These are phyloP conservation scores for Nyctibius bracteatus DNA, from an alignment of 2,113 vertebrate species.

Conservation along the genomic window DNA sequence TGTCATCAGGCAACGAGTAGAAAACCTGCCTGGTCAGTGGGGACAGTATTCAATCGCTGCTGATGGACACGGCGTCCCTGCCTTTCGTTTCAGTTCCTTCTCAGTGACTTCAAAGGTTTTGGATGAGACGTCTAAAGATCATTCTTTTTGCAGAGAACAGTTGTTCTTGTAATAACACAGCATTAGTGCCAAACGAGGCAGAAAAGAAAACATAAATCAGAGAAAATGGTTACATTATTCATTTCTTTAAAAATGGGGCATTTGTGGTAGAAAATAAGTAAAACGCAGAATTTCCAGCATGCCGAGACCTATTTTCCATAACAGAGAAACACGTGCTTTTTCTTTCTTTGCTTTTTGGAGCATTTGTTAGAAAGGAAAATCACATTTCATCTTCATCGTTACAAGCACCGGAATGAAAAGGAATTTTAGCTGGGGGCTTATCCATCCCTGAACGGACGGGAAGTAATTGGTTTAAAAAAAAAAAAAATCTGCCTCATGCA, in stretches of 20 bases:
- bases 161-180: slow-evolving; percentile 13
- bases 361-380: slow-evolving; percentile 34
- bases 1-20: neutral
- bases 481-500: neutral
- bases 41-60: neutral
- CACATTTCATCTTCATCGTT: slow-evolving; percentile 52
- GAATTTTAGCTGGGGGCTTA: slow-evolving; percentile 56
- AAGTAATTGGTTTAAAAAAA: slow-evolving; percentile 52
- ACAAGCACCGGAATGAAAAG: slow-evolving; percentile 10
- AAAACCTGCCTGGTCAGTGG: neutral
- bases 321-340: slow-evolving; percentile 16
- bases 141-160: slow-evolving; percentile 4
- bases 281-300: slow-evolving; percentile 10
- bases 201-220: slow-evolving; percentile 24
- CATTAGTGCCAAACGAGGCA: slow-evolving; percentile 27
- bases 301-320: slow-evolving; percentile 43
- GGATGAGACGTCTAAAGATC: neutral
- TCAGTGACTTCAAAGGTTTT: neutral
- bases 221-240: neutral
- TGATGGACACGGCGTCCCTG: neutral
- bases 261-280: slow-evolving; percentile 30
- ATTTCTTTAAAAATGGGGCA: slow-evolving; percentile 6
- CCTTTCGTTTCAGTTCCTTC: neutral
- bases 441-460: neutral
- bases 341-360: neutral